phyloP scores from a whole-genome alignment of 2,797 vertebrate species.

The Tarsius wallacei region DNA sequence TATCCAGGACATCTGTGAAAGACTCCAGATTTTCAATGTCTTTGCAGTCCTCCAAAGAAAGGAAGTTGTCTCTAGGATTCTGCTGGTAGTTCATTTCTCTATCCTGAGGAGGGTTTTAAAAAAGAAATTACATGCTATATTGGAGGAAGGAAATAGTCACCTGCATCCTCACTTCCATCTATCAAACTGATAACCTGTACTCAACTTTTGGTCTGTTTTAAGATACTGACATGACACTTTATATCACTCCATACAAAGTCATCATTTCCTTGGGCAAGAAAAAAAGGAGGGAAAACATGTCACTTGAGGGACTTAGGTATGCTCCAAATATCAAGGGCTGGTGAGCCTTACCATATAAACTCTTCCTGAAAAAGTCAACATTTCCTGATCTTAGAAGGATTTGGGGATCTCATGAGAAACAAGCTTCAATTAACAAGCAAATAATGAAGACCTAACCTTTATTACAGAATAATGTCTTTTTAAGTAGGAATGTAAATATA shows the following conservation, averaged over 20 bases:
- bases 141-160: constrained; percentile 48
- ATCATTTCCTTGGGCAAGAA: constrained; percentile 15
- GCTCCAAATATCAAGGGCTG: constrained; percentile 60
- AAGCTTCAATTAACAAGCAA: constrained; percentile 66
- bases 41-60: constrained; percentile 95
- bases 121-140: constrained; percentile 73
- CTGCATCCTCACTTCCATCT: constrained; percentile 53
- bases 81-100: constrained; percentile 97
- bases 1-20: constrained; percentile 95
- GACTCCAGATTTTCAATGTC: constrained; percentile 96
- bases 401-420: constrained; percentile 44
- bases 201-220: constrained; percentile 66
- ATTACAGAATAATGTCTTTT: constrained; percentile 63
- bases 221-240: constrained; percentile 57
- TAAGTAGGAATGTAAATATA: constrained; percentile 55
- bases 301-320: constrained; percentile 34
- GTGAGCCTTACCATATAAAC: constrained; percentile 65
- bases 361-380: constrained; percentile 33
- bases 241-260: not conserved
- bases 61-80: constrained; percentile 96
- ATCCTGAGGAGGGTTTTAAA: constrained; percentile 92
- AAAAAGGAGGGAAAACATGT: constrained; percentile 15
- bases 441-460: constrained; percentile 57
- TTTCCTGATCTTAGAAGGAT: constrained; percentile 61
- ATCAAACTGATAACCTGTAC: constrained; percentile 39